These are phyloP conservation scores for Hypanus sabinus DNA, from an alignment of 2,113 vertebrate genomes.

Conservation along the genomic window DNA sequence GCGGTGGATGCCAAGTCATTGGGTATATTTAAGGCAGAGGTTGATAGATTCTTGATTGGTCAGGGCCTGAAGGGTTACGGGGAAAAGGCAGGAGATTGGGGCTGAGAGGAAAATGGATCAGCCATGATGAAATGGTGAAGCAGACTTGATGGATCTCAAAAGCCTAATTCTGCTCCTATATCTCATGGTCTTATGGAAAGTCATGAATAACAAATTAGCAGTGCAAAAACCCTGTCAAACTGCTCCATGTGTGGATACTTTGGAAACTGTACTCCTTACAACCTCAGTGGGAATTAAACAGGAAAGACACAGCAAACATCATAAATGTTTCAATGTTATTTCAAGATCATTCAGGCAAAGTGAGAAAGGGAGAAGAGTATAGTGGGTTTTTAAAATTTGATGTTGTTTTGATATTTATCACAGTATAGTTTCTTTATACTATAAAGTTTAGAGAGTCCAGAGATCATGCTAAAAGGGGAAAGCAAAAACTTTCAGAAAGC, in stretches of 20 bases:
- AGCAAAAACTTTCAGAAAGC: not conserved
- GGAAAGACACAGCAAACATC: not conserved
- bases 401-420: conserved; percentile 18
- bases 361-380: not conserved
- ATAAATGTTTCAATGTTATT: not conserved
- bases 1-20: too few relatives aligned
- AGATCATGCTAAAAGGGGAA: not conserved
- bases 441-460: not conserved
- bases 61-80: too few relatives aligned
- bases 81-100: too few relatives aligned
- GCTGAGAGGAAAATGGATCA: too few relatives aligned
- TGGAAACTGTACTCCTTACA: not conserved
- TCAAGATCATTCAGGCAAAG: not conserved
- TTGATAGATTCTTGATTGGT: too few relatives aligned
- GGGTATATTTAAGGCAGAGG: too few relatives aligned
- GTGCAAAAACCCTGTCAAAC: not conserved
- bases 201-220: not conserved
- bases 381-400: too few relatives aligned
- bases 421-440: not conserved
- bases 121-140: too few relatives aligned
- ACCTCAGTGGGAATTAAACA: not conserved
- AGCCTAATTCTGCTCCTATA: too few relatives aligned
- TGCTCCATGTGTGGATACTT: too few relatives aligned
- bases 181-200: too few relatives aligned
- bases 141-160: too few relatives aligned